These are phyloP conservation scores for Coleophora flavipennella DNA, from an alignment of 2,888 invertebrate genomes.

Conservation along the genomic window DNA sequence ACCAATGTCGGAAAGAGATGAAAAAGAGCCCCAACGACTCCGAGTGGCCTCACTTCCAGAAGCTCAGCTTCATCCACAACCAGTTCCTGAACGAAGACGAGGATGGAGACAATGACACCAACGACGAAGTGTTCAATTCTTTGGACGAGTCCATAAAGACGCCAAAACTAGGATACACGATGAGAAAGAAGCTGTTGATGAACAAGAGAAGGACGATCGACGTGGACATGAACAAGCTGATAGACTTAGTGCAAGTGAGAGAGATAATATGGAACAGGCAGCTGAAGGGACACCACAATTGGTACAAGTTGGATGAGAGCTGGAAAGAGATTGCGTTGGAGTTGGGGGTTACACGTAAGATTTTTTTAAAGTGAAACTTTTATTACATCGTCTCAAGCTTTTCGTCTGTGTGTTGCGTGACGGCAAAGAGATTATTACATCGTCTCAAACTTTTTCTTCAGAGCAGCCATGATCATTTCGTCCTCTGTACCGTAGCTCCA, in stretches of 20 bases:
- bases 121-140: constrained; percentile 49
- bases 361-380: constrained; percentile 1
- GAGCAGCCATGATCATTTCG: too few relatives aligned
- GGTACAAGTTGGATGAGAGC: constrained; percentile 61
- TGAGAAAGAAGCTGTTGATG: constrained; percentile 58
- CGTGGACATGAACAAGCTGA: constrained; percentile 56
- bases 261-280: constrained; percentile 64
- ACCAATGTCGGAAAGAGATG: constrained; percentile 65
- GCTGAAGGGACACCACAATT: constrained; percentile 61
- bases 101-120: constrained; percentile 50
- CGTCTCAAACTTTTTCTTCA: too few relatives aligned
- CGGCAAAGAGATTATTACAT: too few relatives aligned
- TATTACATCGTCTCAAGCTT: neutral
- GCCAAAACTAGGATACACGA: constrained; percentile 58
- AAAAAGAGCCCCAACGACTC: constrained; percentile 52
- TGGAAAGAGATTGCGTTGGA: constrained; percentile 64
- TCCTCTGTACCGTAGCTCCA: too few relatives aligned
- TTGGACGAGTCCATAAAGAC: constrained; percentile 56
- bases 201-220: constrained; percentile 57
- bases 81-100: constrained; percentile 59
- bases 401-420: too few relatives aligned
- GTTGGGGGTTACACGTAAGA: constrained; percentile 59
- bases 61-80: constrained; percentile 56
- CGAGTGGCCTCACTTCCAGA: constrained; percentile 61
- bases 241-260: constrained; percentile 47